Base-by-base conservation (phyloP, 2,888 invertebrate genomes). In the Ferdinandea cuprea region DNA sequence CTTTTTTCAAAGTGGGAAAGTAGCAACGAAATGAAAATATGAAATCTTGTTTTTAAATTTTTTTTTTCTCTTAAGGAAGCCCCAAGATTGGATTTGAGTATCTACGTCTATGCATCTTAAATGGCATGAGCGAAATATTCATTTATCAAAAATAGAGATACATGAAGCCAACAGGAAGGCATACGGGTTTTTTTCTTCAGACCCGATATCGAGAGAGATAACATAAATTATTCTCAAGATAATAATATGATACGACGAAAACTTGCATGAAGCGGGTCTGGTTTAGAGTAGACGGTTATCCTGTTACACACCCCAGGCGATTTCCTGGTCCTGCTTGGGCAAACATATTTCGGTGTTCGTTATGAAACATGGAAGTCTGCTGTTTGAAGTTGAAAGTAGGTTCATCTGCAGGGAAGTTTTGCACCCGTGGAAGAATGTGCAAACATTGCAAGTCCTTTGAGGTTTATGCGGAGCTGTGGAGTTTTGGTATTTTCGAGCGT, bases 1-100 rank as follows among this genome's bases (percentile, higher is more conserved):
- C 11, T 35, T 54, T 35, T 35, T n/a, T 19, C n/a, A 17, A 35
- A 54, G 19, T 11, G 35, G 17, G 54, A 35, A 54, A 54, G 54
- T 11, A 17, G 2, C 15, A 6, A 30, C 17, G 19, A 44, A 44
- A 44, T 44, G 44, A 44, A 44, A 19, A 44, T 44, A 44, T 19
- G 44, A 44, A 44, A 21, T 9, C 37, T 2, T 44, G 44, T 21
- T 21, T 9, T 35, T 32, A n/a, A n/a, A n/a, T 32, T 32, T 32
- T 35, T 35, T 35, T 11, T 3, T 3, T 35, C 5, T 25, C 44
- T 40, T n/a, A 40, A 40, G 40, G 40, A 40, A 40, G 13, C 0
- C 4, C 0, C 4, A 9, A 21, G 1, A 19, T 19, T 19, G 44
- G 13, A n/a, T 8, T 40, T 40, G 5, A 25, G 25, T 5, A 25